These are phyloP conservation scores for Heliothis peltigera DNA, from an alignment of 2,888 invertebrate genomes.

Conservation along the genomic window DNA sequence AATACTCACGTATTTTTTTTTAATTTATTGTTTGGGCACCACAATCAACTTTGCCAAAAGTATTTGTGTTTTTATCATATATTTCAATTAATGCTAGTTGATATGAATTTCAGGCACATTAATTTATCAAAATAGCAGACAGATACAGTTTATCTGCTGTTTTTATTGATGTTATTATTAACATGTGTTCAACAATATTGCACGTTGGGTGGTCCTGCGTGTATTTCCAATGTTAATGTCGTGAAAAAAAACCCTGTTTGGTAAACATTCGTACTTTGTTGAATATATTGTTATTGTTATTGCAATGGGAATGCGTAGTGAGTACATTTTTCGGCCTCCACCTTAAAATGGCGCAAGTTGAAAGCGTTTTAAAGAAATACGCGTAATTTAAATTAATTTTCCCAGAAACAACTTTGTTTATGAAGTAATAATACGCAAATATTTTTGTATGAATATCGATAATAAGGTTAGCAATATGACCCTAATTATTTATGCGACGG, in stretches of 20 bases:
- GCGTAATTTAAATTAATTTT: neutral
- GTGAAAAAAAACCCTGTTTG: conserved; percentile 73
- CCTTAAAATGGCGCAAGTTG: conserved; percentile 6
- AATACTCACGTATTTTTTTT: conserved; percentile 11
- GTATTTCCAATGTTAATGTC: conserved; percentile 66
- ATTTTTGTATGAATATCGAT: too few species aligned
- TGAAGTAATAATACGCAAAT: neutral
- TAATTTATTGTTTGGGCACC: conserved; percentile 19
- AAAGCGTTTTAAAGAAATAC: conserved; percentile 8
- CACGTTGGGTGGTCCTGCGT: conserved; percentile 72
- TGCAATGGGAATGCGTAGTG: conserved; percentile 39
- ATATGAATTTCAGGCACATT: conserved; percentile 65
- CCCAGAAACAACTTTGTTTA: neutral
- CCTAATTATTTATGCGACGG: too few species aligned
- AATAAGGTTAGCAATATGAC: too few species aligned
- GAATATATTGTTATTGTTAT: conserved; percentile 51
- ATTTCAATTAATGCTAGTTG: conserved; percentile 63
- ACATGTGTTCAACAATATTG: conserved; percentile 70
- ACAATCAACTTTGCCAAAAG: conserved; percentile 41
- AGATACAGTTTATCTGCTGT: conserved; percentile 74
- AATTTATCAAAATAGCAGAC: conserved; percentile 65
- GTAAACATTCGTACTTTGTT: conserved; percentile 76
- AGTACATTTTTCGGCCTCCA: conserved; percentile 42
- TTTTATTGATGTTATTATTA: conserved; percentile 73
- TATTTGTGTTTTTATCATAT: conserved; percentile 56